These are phyloP conservation scores for Spisula subtruncata DNA, from an alignment of 2,888 invertebrate genomes.

Conservation along the genomic window DNA sequence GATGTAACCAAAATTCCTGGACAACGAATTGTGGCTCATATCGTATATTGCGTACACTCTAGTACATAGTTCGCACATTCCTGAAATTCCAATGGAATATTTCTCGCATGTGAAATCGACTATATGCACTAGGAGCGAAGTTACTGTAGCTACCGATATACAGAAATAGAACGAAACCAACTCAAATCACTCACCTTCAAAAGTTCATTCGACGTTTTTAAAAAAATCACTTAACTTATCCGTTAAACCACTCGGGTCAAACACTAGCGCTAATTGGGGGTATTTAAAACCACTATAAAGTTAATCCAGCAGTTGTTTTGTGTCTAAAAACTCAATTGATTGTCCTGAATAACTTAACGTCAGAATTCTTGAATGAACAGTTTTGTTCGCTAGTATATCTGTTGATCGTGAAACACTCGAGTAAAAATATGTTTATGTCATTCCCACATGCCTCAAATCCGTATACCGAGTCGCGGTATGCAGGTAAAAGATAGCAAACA, in stretches of 20 bases:
- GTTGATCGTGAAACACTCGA: constrained; percentile 1
- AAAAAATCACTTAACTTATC: background rate
- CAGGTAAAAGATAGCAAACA: constrained; percentile 42
- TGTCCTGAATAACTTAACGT: background rate
- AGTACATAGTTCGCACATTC: background rate
- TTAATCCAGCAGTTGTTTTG: background rate
- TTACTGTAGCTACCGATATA: no score
- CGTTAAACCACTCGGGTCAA: background rate
- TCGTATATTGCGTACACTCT: no score
- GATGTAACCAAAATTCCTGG: no score
- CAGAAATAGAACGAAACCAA: no score
- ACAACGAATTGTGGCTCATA: no score
- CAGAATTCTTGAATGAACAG: constrained; percentile 43
- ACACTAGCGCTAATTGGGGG: no score
- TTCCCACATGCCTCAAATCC: constrained; percentile 42
- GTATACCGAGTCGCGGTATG: constrained; percentile 55
- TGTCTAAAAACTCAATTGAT: constrained; percentile 14
- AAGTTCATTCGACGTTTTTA: background rate
- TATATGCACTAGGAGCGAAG: background rate
- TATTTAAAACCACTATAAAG: background rate
- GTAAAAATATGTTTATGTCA: constrained; percentile 60
- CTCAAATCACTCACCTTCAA: no score
- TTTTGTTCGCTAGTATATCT: constrained; percentile 2
- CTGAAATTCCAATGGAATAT: background rate
- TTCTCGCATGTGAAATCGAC: background rate